These are phyloP conservation scores for Sipha maydis DNA, from an alignment of 2,888 invertebrate species.

Conservation along the genomic window DNA sequence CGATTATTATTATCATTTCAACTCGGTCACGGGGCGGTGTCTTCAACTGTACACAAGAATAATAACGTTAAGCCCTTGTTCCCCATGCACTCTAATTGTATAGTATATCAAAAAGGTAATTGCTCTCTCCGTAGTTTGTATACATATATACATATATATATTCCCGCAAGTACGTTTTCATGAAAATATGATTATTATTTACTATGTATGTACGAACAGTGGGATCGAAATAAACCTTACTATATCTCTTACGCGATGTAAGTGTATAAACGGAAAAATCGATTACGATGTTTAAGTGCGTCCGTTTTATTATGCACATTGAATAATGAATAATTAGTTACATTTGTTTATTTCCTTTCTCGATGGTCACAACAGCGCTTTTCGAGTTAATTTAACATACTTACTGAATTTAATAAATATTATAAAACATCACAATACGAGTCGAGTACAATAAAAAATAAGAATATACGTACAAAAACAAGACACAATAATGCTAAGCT, in stretches of 20 bases:
- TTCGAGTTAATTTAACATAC: background rate
- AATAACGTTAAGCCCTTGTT: conserved; percentile 1
- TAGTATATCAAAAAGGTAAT: conserved; percentile 7
- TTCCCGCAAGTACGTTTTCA: background rate
- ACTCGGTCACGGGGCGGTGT: conserved; percentile 39
- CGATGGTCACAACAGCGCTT: background rate
- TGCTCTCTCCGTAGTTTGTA: background rate
- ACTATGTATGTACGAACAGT: background rate
- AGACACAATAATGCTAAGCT: background rate
- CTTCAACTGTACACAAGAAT: conserved; percentile 29
- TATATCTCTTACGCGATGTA: background rate
- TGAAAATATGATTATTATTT: conserved; percentile 12
- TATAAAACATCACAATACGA: background rate
- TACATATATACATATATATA: background rate
- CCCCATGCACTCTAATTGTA: background rate
- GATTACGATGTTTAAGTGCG: background rate
- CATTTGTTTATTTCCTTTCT: background rate
- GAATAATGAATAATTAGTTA: background rate
- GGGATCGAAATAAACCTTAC: background rate
- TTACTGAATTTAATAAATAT: background rate
- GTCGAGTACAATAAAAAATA: background rate
- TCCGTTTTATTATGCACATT: background rate
- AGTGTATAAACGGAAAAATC: background rate
- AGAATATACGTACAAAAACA: background rate
- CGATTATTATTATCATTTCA: conserved; percentile 12